Conservation (phyloP, 2,888 invertebrate species). For the Heterodera filipjevi region DNA sequence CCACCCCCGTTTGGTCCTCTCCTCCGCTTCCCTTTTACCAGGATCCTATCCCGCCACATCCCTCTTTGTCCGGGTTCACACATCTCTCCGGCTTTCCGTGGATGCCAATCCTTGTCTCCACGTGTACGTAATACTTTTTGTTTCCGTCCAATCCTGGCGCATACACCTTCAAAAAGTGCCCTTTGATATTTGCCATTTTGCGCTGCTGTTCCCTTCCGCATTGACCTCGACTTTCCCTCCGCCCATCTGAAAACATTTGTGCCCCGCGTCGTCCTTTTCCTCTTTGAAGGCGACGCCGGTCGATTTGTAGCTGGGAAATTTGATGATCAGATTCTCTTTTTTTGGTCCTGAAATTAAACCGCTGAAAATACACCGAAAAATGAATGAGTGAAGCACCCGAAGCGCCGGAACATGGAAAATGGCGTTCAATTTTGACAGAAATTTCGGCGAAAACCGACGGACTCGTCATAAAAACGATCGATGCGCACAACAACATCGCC, state of each 20-base stretch:
- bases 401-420: slow-evolving; percentile 63
- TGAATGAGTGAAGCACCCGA: slow-evolving; percentile 50
- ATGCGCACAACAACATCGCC: slow-evolving; percentile 7
- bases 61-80: slow-evolving; percentile 62
- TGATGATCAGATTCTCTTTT: slow-evolving; percentile 56
- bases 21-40: slow-evolving; percentile 44
- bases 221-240: slow-evolving; percentile 62
- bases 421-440: slow-evolving; percentile 60
- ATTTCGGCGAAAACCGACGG: slow-evolving; percentile 50
- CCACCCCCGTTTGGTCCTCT: background rate
- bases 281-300: slow-evolving; percentile 50
- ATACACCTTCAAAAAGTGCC: slow-evolving; percentile 39
- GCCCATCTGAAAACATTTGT: slow-evolving; percentile 63
- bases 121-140: slow-evolving; percentile 63
- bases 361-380: background rate
- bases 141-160: slow-evolving; percentile 53
- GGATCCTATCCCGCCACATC: slow-evolving; percentile 64
- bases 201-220: background rate
- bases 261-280: slow-evolving; percentile 47
- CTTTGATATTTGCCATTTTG: background rate
- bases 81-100: slow-evolving; percentile 64
- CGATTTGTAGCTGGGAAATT: slow-evolving; percentile 64
- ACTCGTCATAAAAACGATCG: slow-evolving; percentile 6
- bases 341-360: slow-evolving; percentile 40
- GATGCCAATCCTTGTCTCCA: slow-evolving; percentile 64